Percentiles rank a stretch among this genome's conserved stretches.
Evolutionary conservation across 1,140 invertebrate species (phyloP).

Genomic region (Pteromalus puparum): DNA sequence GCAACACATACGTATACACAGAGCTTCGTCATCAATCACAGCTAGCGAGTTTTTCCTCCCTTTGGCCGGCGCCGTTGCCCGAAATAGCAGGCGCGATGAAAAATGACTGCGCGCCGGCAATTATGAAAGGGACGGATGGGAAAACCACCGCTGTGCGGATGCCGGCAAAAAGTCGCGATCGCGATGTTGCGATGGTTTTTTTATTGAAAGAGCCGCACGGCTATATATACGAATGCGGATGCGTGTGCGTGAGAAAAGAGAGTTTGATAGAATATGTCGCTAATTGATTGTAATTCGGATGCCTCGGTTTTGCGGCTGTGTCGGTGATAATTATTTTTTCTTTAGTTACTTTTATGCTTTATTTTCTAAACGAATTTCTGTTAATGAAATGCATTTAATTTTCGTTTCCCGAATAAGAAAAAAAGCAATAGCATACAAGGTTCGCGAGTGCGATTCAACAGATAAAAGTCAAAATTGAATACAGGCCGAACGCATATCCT

Average conservation of each 20-base stretch:
- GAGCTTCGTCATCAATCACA: slow-evolving; percentile 37
- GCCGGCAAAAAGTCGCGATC: not conserved
- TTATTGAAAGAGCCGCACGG: not conserved
- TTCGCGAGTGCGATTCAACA: too few species aligned
- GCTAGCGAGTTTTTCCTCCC: slow-evolving; percentile 8
- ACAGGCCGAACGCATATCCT: not conserved
- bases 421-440: too few species aligned
- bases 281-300: not conserved
- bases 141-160: slow-evolving; percentile 1
- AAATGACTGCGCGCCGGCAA: slow-evolving; percentile 28
- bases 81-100: slow-evolving; percentile 38
- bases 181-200: not conserved
- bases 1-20: not conserved
- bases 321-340: not conserved
- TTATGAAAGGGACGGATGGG: slow-evolving; percentile 18
- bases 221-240: not conserved
- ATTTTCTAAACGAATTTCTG: not conserved
- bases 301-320: not conserved
- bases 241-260: not conserved
- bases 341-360: too few species aligned
- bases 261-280: not conserved
- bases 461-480: slow-evolving; percentile 24
- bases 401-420: too few species aligned
- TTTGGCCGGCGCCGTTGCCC: slow-evolving; percentile 6
- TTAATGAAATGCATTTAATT: not conserved